Evolutionary conservation across 1,140 invertebrate species (phyloP).

Genomic region (Daktulosphaira vitifoliae): DNA sequence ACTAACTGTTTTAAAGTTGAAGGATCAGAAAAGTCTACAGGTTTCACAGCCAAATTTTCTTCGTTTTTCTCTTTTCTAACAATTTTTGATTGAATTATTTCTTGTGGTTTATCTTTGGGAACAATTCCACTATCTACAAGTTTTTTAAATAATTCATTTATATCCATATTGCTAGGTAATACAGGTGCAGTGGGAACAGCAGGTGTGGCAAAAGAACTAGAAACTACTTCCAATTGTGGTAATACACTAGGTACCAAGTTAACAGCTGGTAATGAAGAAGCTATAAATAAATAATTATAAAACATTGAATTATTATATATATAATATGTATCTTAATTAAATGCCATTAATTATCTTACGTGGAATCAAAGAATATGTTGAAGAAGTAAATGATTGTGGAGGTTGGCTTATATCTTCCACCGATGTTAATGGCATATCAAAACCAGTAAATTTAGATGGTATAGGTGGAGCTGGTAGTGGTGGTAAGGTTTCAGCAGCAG

Average conservation of each 20-base stretch:
- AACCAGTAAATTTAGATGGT: conserved; percentile 12
- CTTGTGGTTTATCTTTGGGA: conserved; percentile 44
- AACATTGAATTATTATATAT: background rate
- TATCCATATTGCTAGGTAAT: conserved; percentile 51
- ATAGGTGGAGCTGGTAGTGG: conserved; percentile 31
- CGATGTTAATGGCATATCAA: background rate
- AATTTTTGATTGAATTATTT: conserved; percentile 43
- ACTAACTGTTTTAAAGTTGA: conserved; percentile 66
- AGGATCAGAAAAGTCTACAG: conserved; percentile 56
- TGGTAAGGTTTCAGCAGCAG: conserved; percentile 17
- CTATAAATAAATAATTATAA: background rate
- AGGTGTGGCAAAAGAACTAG: conserved; percentile 1
- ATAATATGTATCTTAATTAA: background rate
- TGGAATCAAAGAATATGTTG: conserved; percentile 18
- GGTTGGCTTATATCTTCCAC: conserved; percentile 11
- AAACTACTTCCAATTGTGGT: background rate
- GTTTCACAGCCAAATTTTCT: conserved; percentile 46
- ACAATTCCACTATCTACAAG: conserved; percentile 77
- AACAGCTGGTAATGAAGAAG: background rate
- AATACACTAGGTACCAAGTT: background rate
- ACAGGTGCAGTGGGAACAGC: background rate
- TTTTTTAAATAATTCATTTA: conserved; percentile 73
- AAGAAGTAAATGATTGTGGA: conserved; percentile 11
- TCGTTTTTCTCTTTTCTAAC: conserved; percentile 25
- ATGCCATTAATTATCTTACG: background rate